Evolutionary conservation across 2,113 vertebrate species (phyloP).

Genomic region (Tachysurus fulvidraco): DNA sequence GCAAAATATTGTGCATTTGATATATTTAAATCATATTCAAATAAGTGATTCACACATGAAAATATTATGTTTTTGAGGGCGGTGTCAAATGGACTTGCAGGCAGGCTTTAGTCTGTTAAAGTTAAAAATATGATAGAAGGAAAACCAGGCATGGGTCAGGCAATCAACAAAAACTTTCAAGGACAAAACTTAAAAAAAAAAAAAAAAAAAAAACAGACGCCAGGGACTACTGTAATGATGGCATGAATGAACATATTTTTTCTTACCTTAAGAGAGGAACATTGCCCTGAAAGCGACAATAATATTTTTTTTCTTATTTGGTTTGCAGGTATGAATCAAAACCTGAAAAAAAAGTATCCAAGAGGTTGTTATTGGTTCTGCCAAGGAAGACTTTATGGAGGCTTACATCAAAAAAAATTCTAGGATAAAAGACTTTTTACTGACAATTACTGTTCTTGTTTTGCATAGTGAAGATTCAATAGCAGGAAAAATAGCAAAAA

Average conservation of each 20-base stretch:
- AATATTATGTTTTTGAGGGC: not conserved
- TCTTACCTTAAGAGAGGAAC: not conserved
- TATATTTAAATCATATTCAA: no score
- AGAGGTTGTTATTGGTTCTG: not conserved
- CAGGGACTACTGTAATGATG: not conserved
- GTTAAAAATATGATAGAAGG: not conserved
- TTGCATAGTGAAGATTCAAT: not conserved
- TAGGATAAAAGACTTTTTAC: not conserved
- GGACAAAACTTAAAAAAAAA: not conserved
- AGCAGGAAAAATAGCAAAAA: not conserved
- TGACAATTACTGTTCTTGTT: not conserved
- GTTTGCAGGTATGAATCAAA: not conserved
- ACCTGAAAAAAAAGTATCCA: not conserved
- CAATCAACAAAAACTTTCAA: not conserved
- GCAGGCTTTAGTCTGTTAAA: not conserved
- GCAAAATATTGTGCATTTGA: no score
- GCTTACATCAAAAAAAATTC: not conserved
- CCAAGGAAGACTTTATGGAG: not conserved
- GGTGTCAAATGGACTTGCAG: not conserved
- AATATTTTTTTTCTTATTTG: not conserved
- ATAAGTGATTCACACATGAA: not conserved
- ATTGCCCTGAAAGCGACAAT: not conserved
- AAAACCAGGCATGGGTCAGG: not conserved
- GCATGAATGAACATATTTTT: not conserved
- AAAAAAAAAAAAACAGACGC: not conserved